These are phyloP conservation scores for Acrossocheilus wenchowensis DNA, from an alignment of 2,797 vertebrate species.

Conservation along the genomic window DNA sequence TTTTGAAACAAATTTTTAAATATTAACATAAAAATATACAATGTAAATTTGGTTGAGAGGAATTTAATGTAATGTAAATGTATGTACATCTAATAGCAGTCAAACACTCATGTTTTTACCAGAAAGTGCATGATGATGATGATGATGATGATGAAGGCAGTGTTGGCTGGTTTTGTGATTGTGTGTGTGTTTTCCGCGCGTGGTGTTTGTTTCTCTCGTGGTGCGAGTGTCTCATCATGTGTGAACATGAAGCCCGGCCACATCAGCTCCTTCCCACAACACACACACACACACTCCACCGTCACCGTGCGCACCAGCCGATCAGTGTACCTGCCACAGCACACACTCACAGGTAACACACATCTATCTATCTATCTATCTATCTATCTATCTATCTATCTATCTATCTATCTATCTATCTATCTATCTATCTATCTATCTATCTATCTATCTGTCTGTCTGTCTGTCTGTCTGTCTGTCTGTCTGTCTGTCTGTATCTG, in stretches of 20 bases:
- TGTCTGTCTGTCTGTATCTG: not conserved
- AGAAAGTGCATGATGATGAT: not conserved
- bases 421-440: not conserved
- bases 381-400: not conserved
- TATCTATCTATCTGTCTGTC: not conserved
- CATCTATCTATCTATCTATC: not conserved
- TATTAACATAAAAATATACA: not conserved
- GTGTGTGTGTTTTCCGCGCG: conserved; percentile 47
- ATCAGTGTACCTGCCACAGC: conserved; percentile 79
- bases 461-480: too few relatives aligned
- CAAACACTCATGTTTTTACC: not conserved
- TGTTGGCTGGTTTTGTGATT: conserved; percentile 44
- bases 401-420: not conserved
- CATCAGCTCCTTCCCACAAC: conserved; percentile 80
- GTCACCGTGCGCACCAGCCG: conserved; percentile 77
- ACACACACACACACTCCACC: conserved; percentile 72
- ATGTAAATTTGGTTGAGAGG: not conserved
- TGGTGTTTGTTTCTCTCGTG: conserved; percentile 77
- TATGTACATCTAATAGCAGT: not conserved
- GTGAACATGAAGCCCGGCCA: conserved; percentile 84
- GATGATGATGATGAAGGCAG: conserved; percentile 16
- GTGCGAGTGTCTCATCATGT: conserved; percentile 81
- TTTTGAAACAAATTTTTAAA: not conserved
- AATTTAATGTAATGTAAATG: not conserved
- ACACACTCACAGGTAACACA: conserved; percentile 81